These are phyloP conservation scores for Drosophila engyochracea DNA, from an alignment of 2,888 invertebrate genomes.

Conservation along the genomic window DNA sequence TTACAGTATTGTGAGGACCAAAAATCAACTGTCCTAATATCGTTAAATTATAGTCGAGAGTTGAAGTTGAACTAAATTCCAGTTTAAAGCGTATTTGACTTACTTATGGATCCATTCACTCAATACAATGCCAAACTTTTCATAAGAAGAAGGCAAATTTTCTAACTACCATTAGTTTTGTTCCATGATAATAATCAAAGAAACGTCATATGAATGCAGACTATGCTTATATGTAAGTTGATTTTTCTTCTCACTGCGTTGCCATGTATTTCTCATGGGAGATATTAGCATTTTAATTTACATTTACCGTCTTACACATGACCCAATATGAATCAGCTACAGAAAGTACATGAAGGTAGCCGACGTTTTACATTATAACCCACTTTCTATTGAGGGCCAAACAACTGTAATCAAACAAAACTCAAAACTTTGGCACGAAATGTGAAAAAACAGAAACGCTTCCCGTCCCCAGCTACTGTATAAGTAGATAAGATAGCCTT, in stretches of 20 bases:
- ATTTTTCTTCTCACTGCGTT: conserved; percentile 15
- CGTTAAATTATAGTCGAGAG: background rate
- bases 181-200: background rate
- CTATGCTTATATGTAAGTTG: conserved; percentile 30
- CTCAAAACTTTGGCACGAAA: conserved; percentile 7
- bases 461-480: background rate
- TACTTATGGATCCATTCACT: background rate
- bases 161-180: background rate
- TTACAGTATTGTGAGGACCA: background rate
- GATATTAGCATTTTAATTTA: conserved; percentile 60
- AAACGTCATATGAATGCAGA: conserved; percentile 42
- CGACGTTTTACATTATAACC: conserved; percentile 51
- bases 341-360: conserved; percentile 33
- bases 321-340: conserved; percentile 60
- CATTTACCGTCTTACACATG: conserved; percentile 59
- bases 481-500: background rate
- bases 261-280: conserved; percentile 28
- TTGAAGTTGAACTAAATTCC: background rate
- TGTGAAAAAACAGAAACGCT: background rate
- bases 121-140: background rate
- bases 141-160: background rate
- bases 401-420: conserved; percentile 8
- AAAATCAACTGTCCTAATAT: background rate
- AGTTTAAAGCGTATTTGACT: background rate
- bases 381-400: conserved; percentile 34